Evolutionary conservation across 2,797 vertebrate genomes (phyloP), one percentile per base, ranked within the genome.

Genomic region (Chelmon rostratus): DNA sequence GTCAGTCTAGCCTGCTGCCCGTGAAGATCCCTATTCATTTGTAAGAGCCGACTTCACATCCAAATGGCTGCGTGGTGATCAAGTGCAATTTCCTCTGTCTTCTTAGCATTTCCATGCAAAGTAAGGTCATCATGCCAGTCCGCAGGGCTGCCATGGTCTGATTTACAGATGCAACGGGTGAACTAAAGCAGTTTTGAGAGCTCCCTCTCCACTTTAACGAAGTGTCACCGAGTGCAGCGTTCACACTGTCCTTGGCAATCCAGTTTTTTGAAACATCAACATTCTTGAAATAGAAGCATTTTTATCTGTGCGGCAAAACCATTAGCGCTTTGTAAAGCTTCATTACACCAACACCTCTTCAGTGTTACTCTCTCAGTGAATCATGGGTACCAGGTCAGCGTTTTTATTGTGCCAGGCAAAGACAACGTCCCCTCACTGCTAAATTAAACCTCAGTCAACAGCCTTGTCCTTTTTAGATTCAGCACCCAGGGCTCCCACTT

Each of bases 271-370:
- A 87, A 86, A 83, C 76, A 87, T 73, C 74, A 70, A 76, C 81
- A 77, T 37, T 84, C 76, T 81, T 68, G 74, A 85, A 86, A 85
- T 82, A 68, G 74, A 86, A 88, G 85, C 75, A 57, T 81, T 84
- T 91, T 78, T 65, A 75, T 82, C 75, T 65, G 63, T 66, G 79
- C 56, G 76, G 58, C 71, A 44, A 67, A 54, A 64, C 76, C 61
- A 78, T 90, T 80, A 78, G 65, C 13, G 64, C 54, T 68, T 63
- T 64, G 85, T 73, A 49, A 85, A 85, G 84, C 78, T 73, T 90
- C 80, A 84, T 87, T 87, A 87, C 84, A 87, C 74, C 53, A 56
- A 40, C 35, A 70, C 63, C 47, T 76, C 69, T 57, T 63, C 47
- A 58, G 28, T 65, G 82, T 61, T 25, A 8, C 54, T 76, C 62